Conservation (phyloP, 2,113 vertebrate species). For the Megaceryle torquata region DNA sequence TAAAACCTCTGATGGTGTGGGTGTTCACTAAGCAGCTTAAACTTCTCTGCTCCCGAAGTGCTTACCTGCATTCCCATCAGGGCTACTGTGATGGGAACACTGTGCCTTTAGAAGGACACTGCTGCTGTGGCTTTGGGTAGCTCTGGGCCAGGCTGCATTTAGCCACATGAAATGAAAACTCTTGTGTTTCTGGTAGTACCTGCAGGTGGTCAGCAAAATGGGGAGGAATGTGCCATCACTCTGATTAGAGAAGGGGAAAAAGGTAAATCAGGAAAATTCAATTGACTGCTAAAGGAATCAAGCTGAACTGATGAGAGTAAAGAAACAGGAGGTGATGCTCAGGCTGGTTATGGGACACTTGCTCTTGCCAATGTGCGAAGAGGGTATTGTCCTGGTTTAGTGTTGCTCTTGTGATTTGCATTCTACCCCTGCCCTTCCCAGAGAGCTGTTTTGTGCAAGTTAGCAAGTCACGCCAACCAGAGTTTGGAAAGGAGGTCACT, state of each 20-base stretch:
- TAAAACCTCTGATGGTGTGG: background rate
- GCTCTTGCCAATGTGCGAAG: background rate
- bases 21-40: background rate
- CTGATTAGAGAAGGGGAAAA: background rate
- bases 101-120: background rate
- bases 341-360: background rate
- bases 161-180: background rate
- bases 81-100: background rate
- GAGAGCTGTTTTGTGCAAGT: background rate
- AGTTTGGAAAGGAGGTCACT: conserved; percentile 1
- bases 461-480: background rate
- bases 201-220: background rate
- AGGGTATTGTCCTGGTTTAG: background rate
- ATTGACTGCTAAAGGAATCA: background rate
- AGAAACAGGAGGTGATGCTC: background rate
- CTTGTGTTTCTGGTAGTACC: background rate
- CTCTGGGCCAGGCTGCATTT: background rate
- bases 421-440: background rate
- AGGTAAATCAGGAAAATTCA: background rate
- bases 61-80: background rate
- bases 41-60: background rate
- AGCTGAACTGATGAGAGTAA: background rate
- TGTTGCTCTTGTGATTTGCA: background rate
- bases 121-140: background rate
- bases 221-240: background rate